phyloP scores from a whole-genome alignment of 2,888 invertebrate species.

The Lamellibrachia satsuma region DNA sequence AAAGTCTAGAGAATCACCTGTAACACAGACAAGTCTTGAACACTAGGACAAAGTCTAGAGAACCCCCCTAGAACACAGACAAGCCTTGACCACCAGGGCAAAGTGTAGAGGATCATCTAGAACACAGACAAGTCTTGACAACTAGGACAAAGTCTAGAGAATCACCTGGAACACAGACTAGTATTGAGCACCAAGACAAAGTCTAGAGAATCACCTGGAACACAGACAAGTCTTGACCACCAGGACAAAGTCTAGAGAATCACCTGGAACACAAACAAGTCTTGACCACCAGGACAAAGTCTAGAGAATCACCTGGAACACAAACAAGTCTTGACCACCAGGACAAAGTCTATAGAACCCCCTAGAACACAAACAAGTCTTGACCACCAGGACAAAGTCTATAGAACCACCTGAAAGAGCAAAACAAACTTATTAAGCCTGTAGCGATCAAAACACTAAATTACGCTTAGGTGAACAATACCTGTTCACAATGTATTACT shows the following conservation, averaged over 20 bases:
- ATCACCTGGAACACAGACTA: constrained; percentile 59
- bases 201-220: constrained; percentile 51
- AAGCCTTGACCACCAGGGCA: constrained; percentile 65
- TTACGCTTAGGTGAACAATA: too few species aligned
- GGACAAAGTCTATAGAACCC: constrained; percentile 61
- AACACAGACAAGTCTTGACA: constrained; percentile 66
- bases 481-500: too few species aligned
- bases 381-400: too few species aligned
- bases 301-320: constrained; percentile 57
- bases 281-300: constrained; percentile 66
- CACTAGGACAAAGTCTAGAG: too few species aligned
- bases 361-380: constrained; percentile 21
- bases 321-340: constrained; percentile 66
- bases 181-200: constrained; percentile 66
- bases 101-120: constrained; percentile 56
- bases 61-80: too few species aligned
- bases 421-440: too few species aligned
- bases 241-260: constrained; percentile 62
- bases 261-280: constrained; percentile 61
- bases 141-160: constrained; percentile 64
- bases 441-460: too few species aligned
- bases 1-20: constrained; percentile 57
- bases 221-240: constrained; percentile 66
- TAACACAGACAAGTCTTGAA: not conserved
- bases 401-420: too few species aligned